These are phyloP conservation scores for Parapsyche elsis DNA, from an alignment of 1,140 invertebrate genomes.

Conservation along the genomic window DNA sequence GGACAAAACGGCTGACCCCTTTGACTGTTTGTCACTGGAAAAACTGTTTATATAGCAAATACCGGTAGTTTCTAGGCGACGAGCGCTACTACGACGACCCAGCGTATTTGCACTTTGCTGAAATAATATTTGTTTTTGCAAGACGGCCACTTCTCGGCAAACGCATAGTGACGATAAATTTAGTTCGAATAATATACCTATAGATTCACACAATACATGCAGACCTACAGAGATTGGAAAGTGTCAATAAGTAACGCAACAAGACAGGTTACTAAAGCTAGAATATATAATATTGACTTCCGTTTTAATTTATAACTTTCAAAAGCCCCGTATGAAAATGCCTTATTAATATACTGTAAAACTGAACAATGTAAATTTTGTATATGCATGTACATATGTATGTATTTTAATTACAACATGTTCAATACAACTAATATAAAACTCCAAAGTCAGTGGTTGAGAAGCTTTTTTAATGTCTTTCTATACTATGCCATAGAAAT, in stretches of 20 bases:
- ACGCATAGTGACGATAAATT: slow-evolving; percentile 37
- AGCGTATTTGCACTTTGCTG: slow-evolving; percentile 41
- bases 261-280: too few relatives aligned
- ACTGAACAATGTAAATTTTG: too few relatives aligned
- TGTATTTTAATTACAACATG: too few relatives aligned
- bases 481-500: too few relatives aligned
- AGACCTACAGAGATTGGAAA: neutral
- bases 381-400: too few relatives aligned
- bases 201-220: slow-evolving; percentile 8
- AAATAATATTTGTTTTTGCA: slow-evolving; percentile 49
- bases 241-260: neutral
- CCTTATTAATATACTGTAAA: too few relatives aligned
- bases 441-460: too few relatives aligned
- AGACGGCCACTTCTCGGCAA: slow-evolving; percentile 35
- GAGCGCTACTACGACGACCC: slow-evolving; percentile 18
- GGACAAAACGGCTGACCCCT: slow-evolving; percentile 30
- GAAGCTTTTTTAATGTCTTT: too few relatives aligned
- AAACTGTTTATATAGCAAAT: slow-evolving; percentile 43
- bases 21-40: slow-evolving; percentile 40
- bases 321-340: too few relatives aligned
- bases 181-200: neutral
- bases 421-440: too few relatives aligned
- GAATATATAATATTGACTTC: too few relatives aligned
- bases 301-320: too few relatives aligned
- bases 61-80: slow-evolving; percentile 45